These are phyloP conservation scores for Platyscapa corneri DNA, from an alignment of 1,140 invertebrate genomes.

Conservation along the genomic window DNA sequence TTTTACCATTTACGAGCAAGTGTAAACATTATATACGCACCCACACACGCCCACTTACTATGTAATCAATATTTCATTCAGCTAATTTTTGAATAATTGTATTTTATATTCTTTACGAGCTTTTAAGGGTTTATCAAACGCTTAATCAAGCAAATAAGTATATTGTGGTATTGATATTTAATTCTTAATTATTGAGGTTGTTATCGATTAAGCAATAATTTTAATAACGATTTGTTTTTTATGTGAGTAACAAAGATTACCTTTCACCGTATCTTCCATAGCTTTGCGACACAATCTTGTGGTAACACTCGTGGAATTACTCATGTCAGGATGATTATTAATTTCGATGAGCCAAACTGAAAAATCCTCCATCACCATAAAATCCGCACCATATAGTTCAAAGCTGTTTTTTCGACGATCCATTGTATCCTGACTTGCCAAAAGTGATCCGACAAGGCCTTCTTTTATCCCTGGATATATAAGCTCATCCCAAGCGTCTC, in stretches of 20 bases:
- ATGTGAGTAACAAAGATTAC: conserved; percentile 71
- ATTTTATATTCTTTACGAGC: too few relatives aligned
- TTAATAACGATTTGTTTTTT: too few relatives aligned
- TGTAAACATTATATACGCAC: too few relatives aligned
- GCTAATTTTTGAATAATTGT: too few relatives aligned
- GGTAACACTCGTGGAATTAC: conserved; percentile 90
- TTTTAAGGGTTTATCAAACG: too few relatives aligned
- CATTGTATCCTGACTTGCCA: conserved; percentile 90
- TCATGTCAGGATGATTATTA: conserved; percentile 94
- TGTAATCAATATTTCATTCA: too few relatives aligned
- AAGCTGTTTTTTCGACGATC: conserved; percentile 91
- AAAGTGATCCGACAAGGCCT: conserved; percentile 88
- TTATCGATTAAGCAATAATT: too few relatives aligned
- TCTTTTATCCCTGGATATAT: conserved; percentile 94
- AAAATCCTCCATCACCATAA: conserved; percentile 92
- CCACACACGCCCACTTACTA: too few relatives aligned
- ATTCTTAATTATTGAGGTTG: too few relatives aligned
- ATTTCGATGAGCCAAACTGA: conserved; percentile 96
- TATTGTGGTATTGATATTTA: too few relatives aligned
- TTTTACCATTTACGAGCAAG: too few relatives aligned
- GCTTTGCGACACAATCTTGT: conserved; percentile 89
- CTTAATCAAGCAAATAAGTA: too few relatives aligned
- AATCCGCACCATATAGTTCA: conserved; percentile 95
- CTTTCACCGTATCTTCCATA: conserved; percentile 94
- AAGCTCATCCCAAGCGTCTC: conserved; percentile 84